Evolutionary conservation across 2,113 vertebrate species (phyloP), one percentile per base, ranked within the genome.

Genomic region (Lanius collurio): DNA sequence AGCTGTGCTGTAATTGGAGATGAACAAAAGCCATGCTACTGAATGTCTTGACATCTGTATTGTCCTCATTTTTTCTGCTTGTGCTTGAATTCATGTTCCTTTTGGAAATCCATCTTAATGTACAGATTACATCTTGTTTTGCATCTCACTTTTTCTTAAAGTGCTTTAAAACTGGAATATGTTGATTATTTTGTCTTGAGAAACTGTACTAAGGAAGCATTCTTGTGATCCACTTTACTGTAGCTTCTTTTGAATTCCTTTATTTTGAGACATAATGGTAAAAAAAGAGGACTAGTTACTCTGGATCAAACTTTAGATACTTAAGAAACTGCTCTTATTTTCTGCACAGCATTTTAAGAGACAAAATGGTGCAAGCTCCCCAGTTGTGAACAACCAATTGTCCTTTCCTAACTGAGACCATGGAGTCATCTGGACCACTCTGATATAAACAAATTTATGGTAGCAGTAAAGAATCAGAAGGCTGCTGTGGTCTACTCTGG

Each of bases 31-130:
- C 96, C 88, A 93, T 78, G 93, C 90, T 96, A 59, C 82, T 93
- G 95, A 96, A 96, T 97, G 91, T 97, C 88, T 95, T 93, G 70
- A 91, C 87, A 93, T 89, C 73, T 86, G 71, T 92, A 75, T 91
- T 71, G 94, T 89, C 92, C 30, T 92, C 65, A 33, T 85, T 91
- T 91, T 60, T 87, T 71, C 47, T 13, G 44, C 67, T 59, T 56
- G 15, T 92, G 84, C 64, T 56, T 70, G 53, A 69, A 82, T 91
- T 87, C 50, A 81, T 53, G 37, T 87, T 91, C 46, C 60, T 95
- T 96, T 94, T 85, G 79, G 20, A 95, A 76, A 65, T 46, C 56
- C 91, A 92, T 91, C 71, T 82, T 87, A 70, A 47, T 83, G 67
- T 90, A 52, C 62, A 63, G 33, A 39, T 82, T n/a, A 49, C 92